Evolutionary conservation across 2,888 invertebrate species (phyloP).

Genomic region (Drosophila meridiana): DNA sequence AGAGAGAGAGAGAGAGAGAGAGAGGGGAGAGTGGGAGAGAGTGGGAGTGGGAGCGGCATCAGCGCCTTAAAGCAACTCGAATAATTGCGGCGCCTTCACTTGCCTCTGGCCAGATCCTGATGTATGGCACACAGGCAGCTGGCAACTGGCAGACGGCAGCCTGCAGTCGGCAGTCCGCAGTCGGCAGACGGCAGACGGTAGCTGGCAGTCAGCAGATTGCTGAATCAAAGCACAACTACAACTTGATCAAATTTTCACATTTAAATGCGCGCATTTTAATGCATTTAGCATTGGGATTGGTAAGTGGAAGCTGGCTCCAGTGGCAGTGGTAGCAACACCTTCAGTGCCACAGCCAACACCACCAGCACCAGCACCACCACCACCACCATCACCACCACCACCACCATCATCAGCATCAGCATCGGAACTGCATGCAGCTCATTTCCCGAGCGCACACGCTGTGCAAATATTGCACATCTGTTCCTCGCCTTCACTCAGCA

Average conservation of each 20-base stretch:
- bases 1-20: background rate
- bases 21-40: background rate
- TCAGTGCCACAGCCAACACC: background rate
- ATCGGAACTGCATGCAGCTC: constrained; percentile 66
- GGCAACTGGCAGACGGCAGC: background rate
- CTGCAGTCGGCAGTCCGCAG: constrained; percentile 6
- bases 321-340: constrained; percentile 4
- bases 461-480: constrained; percentile 61
- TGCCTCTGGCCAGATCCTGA: constrained; percentile 25
- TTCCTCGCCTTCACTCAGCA: constrained; percentile 16
- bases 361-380: background rate
- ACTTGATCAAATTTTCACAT: constrained; percentile 64
- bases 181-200: constrained; percentile 18
- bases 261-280: constrained; percentile 64
- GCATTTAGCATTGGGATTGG: constrained; percentile 44
- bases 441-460: constrained; percentile 65
- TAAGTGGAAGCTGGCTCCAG: background rate
- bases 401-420: constrained; percentile 6
- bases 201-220: constrained; percentile 33
- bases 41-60: background rate
- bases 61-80: constrained; percentile 34
- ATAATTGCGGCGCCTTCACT: constrained; percentile 43
- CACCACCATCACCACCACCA: background rate
- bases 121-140: constrained; percentile 14
- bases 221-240: constrained; percentile 57